Percentiles rank a stretch among this genome's conserved stretches.
These are phyloP conservation scores for Anneissia japonica DNA, from an alignment of 35 echinoderm and acorn worm species.

Conservation along the genomic window DNA sequence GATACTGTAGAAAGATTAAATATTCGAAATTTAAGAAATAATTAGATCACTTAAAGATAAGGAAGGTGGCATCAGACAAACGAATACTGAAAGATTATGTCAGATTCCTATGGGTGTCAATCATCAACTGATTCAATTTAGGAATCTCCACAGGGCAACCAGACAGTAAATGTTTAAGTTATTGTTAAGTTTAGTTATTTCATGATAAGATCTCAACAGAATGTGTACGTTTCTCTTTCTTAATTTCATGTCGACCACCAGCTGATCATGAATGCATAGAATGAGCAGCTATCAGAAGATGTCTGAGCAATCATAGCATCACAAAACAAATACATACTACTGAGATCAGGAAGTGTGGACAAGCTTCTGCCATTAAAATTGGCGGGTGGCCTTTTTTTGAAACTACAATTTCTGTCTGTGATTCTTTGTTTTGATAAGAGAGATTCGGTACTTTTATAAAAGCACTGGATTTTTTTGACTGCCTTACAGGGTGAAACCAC, in stretches of 20 bases:
- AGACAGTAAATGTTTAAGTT: background rate
- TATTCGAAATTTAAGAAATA: too few relatives aligned
- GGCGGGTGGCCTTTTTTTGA: background rate
- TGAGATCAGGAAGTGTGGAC: background rate
- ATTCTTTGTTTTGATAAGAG: background rate
- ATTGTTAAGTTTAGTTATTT: too few relatives aligned
- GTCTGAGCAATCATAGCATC: background rate
- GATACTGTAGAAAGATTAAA: too few relatives aligned
- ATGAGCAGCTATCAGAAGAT: too few relatives aligned
- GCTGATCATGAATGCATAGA: too few relatives aligned
- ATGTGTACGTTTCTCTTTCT: background rate
- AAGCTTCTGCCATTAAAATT: background rate
- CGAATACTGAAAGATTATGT: too few relatives aligned
- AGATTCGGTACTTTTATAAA: background rate
- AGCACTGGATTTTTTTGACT: background rate
- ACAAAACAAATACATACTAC: background rate
- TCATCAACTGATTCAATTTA: background rate
- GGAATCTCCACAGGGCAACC: background rate
- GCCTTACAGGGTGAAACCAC: background rate
- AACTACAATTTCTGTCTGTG: background rate
- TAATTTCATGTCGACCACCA: too few relatives aligned
- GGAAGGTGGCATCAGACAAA: too few relatives aligned
- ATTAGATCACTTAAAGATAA: too few relatives aligned
- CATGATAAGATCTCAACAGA: background rate
- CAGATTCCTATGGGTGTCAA: too few relatives aligned